Evolutionary conservation across 2,797 vertebrate genomes (phyloP).

Genomic region (Siniperca obscura): DNA sequence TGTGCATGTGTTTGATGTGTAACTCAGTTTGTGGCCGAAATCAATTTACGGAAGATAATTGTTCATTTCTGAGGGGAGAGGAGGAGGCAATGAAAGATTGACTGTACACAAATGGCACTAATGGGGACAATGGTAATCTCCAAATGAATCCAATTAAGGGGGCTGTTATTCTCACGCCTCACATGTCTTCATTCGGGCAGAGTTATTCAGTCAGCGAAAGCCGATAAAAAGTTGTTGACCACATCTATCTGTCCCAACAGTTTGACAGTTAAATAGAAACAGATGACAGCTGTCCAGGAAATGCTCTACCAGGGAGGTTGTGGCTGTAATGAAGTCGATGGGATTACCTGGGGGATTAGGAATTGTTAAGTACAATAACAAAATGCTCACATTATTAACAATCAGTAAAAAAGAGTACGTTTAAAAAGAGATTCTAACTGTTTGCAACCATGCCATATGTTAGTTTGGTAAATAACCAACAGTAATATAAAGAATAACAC

Average conservation of each 20-base stretch:
- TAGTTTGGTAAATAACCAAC: neutral
- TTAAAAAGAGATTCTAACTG: neutral
- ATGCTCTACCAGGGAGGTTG: constrained; percentile 59
- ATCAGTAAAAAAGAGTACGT: neutral
- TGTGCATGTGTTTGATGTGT: constrained; percentile 51
- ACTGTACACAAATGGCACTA: constrained; percentile 79
- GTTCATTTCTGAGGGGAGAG: constrained; percentile 77
- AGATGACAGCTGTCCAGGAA: constrained; percentile 74
- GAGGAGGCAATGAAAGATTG: constrained; percentile 76
- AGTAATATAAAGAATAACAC: neutral
- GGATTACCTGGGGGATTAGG: constrained; percentile 85
- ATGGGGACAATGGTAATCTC: constrained; percentile 81
- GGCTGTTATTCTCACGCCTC: constrained; percentile 75
- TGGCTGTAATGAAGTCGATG: constrained; percentile 70
- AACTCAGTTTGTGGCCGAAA: constrained; percentile 65
- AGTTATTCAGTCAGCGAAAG: constrained; percentile 43
- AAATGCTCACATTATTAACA: constrained; percentile 54
- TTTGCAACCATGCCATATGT: neutral
- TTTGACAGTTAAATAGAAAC: constrained; percentile 62
- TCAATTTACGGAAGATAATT: constrained; percentile 83
- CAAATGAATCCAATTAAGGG: constrained; percentile 84
- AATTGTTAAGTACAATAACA: constrained; percentile 79
- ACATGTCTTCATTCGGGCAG: constrained; percentile 58
- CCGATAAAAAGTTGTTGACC: constrained; percentile 62
- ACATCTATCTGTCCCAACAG: constrained; percentile 57